A percentile compares a stretch with the other conserved stretches of the same genome.
Conservation (phyloP, 2,888 invertebrate species). For the Drosophila affinis region DNA sequence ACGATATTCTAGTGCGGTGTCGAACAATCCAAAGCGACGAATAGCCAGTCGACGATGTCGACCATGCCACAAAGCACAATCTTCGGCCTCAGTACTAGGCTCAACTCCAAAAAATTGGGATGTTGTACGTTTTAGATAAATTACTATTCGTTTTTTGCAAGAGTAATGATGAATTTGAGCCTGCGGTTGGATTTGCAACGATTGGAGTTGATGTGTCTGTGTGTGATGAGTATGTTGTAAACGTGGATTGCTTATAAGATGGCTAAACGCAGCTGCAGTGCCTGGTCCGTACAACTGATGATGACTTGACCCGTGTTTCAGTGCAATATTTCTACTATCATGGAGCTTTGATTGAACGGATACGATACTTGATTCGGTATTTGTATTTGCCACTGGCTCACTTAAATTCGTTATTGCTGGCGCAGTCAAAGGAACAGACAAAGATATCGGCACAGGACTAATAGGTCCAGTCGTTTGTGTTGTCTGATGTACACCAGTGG, state of each 20-base stretch:
- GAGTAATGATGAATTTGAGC: slow-evolving; percentile 59
- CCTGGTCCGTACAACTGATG: slow-evolving; percentile 46
- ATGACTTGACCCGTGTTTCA: slow-evolving; percentile 42
- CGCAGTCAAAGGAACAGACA: slow-evolving; percentile 42
- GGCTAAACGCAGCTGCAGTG: slow-evolving; percentile 11
- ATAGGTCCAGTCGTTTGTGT: slow-evolving; percentile 84
- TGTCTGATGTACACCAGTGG: slow-evolving; percentile 84
- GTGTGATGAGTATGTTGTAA: slow-evolving; percentile 34
- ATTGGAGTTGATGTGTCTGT: slow-evolving; percentile 32
- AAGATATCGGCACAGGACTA: slow-evolving; percentile 82
- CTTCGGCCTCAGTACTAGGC: slow-evolving; percentile 78
- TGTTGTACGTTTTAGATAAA: slow-evolving; percentile 81
- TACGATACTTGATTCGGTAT: slow-evolving; percentile 57
- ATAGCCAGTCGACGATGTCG: slow-evolving; percentile 82
- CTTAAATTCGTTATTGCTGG: slow-evolving; percentile 23
- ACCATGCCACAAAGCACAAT: slow-evolving; percentile 81
- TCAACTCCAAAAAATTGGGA: slow-evolving; percentile 83
- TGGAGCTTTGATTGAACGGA: slow-evolving; percentile 27
- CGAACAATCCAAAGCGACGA: slow-evolving; percentile 78
- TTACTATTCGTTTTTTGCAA: slow-evolving; percentile 81
- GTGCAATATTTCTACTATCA: slow-evolving; percentile 11
- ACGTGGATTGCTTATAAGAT: slow-evolving; percentile 30
- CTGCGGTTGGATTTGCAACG: slow-evolving; percentile 44
- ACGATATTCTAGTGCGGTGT: slow-evolving; percentile 49
- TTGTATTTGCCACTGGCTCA: slow-evolving; percentile 39